Conservation (phyloP, 2,888 invertebrate species). For the Drosophila barbarae region DNA sequence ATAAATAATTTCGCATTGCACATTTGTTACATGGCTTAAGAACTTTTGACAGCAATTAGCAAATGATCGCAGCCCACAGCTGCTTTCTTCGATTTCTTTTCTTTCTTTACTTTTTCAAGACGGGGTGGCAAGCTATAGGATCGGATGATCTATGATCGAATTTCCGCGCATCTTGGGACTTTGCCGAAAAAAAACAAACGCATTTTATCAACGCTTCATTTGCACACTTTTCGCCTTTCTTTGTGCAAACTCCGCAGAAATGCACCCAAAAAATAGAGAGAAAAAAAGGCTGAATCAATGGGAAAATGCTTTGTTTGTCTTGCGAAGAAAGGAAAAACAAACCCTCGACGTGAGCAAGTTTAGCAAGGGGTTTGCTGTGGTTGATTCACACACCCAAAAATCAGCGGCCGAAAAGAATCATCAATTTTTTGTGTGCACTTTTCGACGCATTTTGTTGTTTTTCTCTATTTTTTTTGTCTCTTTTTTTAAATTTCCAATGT, state of each 20-base stretch:
- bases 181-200: conserved; percentile 3
- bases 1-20: conserved; percentile 28
- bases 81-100: conserved; percentile 12
- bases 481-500: conserved; percentile 40
- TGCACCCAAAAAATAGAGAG: conserved; percentile 4
- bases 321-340: conserved; percentile 65
- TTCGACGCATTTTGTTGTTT: conserved; percentile 49
- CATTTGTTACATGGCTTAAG: conserved; percentile 28
- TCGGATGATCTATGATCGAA: conserved; percentile 39
- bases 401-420: conserved; percentile 9
- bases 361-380: conserved; percentile 60
- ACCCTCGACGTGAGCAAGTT: conserved; percentile 56
- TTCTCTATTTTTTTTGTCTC: neutral
- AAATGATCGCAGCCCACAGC: conserved; percentile 38
- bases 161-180: conserved; percentile 27
- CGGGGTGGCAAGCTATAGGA: conserved; percentile 4
- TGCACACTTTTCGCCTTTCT: conserved; percentile 46
- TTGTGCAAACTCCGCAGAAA: conserved; percentile 35
- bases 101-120: conserved; percentile 1
- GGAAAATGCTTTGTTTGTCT: conserved; percentile 53
- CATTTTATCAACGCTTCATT: conserved; percentile 60
- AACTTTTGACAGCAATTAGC: conserved; percentile 41
- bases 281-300: conserved; percentile 22
- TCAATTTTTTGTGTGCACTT: conserved; percentile 46
- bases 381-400: conserved; percentile 45